Percentiles rank a stretch among this genome's conserved stretches.
phyloP scores from a whole-genome alignment of 2,888 invertebrate species.

The Cremastinae sp. region DNA sequence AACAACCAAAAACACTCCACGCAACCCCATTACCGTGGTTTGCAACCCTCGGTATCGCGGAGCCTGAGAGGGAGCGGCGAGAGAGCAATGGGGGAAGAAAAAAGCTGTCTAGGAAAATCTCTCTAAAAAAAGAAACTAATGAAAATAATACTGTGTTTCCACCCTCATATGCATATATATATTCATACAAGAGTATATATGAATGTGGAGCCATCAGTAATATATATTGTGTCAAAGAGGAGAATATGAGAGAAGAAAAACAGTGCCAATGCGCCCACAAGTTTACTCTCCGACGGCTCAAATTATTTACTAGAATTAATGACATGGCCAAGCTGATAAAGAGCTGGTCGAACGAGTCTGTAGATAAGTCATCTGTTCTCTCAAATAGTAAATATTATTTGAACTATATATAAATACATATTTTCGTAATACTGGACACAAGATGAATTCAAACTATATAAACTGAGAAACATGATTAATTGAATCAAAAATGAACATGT shows the following conservation, averaged over 20 bases:
- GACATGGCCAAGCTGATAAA: constrained; percentile 52
- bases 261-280: constrained; percentile 41
- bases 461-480: no score
- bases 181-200: constrained; percentile 18
- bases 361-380: no score
- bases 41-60: constrained; percentile 50
- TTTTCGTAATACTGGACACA: no score
- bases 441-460: no score
- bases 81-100: constrained; percentile 23
- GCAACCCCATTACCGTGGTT: constrained; percentile 58
- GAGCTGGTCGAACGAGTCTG: constrained; percentile 25
- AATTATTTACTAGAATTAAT: constrained; percentile 61
- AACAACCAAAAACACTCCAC: constrained; percentile 62
- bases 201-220: constrained; percentile 46
- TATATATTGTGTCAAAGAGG: constrained; percentile 45
- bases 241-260: constrained; percentile 42
- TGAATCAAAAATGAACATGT: no score
- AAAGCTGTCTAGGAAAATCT: constrained; percentile 27
- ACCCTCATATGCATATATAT: constrained; percentile 18
- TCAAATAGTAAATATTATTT: no score
- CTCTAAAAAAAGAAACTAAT: constrained; percentile 34
- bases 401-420: no score
- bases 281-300: constrained; percentile 49
- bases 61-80: constrained; percentile 15
- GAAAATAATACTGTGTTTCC: constrained; percentile 48